Percentiles rank a stretch among this genome's conserved stretches.
These are phyloP conservation scores for Xylocampa areola DNA, from an alignment of 2,888 invertebrate species.

Conservation along the genomic window DNA sequence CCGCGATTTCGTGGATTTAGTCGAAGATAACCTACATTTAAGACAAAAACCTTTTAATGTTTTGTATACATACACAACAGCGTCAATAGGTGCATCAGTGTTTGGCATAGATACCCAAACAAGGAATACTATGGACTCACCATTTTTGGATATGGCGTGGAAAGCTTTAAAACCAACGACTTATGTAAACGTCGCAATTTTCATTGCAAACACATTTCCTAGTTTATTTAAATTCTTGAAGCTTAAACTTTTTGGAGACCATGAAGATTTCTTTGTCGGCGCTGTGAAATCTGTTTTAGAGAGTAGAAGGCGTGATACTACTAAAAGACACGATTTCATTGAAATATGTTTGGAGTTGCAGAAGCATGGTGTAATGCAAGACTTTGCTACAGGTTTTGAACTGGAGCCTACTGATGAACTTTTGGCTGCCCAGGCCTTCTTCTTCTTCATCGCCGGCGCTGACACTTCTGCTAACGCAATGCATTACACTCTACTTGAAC, in stretches of 20 bases:
- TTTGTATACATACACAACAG: slow-evolving; percentile 73
- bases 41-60: slow-evolving; percentile 66
- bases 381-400: slow-evolving; percentile 67
- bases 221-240: slow-evolving; percentile 64
- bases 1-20: slow-evolving; percentile 69
- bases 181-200: slow-evolving; percentile 56
- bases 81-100: slow-evolving; percentile 77
- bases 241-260: slow-evolving; percentile 70
- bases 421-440: slow-evolving; percentile 81
- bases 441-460: slow-evolving; percentile 83
- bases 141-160: slow-evolving; percentile 73
- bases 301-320: slow-evolving; percentile 58
- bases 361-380: slow-evolving; percentile 70
- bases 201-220: slow-evolving; percentile 63
- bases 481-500: slow-evolving; percentile 74
- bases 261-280: slow-evolving; percentile 74
- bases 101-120: slow-evolving; percentile 80
- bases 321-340: slow-evolving; percentile 72
- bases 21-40: slow-evolving; percentile 62
- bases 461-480: slow-evolving; percentile 81
- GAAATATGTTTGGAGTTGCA: slow-evolving; percentile 76
- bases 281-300: slow-evolving; percentile 72
- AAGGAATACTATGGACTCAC: slow-evolving; percentile 75
- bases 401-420: slow-evolving; percentile 73
- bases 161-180: slow-evolving; percentile 62